phyloP scores from a whole-genome alignment of 2,797 vertebrate genomes.

The Spheniscus humboldti region DNA sequence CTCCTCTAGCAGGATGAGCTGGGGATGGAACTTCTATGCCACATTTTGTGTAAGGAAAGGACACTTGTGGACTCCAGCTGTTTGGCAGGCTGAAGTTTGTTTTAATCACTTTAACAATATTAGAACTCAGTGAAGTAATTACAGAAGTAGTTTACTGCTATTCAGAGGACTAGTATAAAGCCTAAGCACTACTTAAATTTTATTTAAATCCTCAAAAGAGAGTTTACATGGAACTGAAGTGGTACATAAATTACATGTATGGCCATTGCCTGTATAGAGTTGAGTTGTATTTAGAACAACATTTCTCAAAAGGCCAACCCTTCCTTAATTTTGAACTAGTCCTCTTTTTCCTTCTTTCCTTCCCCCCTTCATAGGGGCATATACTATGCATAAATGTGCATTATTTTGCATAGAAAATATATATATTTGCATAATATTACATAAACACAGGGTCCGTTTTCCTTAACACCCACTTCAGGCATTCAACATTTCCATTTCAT shows the following conservation, averaged over 20 bases:
- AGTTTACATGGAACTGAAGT: not conserved
- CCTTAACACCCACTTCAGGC: conserved; percentile 14
- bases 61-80: not conserved
- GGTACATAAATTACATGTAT: not conserved
- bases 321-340: not conserved
- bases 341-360: not conserved
- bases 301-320: not conserved
- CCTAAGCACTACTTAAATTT: not conserved
- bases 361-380: not conserved
- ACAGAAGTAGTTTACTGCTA: not conserved
- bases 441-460: conserved; percentile 37
- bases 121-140: not conserved
- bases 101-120: not conserved
- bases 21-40: not conserved
- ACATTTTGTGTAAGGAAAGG: not conserved
- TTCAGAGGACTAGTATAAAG: not conserved
- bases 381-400: not conserved
- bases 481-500: conserved; percentile 40
- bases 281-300: not conserved
- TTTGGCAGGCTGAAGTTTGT: not conserved
- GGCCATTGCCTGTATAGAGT: not conserved
- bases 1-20: not conserved
- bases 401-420: conserved; percentile 42
- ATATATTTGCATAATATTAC: conserved; percentile 45
- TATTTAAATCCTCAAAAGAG: not conserved